phyloP scores from a whole-genome alignment of 2,113 vertebrate genomes.

The Archilochus colubris region DNA sequence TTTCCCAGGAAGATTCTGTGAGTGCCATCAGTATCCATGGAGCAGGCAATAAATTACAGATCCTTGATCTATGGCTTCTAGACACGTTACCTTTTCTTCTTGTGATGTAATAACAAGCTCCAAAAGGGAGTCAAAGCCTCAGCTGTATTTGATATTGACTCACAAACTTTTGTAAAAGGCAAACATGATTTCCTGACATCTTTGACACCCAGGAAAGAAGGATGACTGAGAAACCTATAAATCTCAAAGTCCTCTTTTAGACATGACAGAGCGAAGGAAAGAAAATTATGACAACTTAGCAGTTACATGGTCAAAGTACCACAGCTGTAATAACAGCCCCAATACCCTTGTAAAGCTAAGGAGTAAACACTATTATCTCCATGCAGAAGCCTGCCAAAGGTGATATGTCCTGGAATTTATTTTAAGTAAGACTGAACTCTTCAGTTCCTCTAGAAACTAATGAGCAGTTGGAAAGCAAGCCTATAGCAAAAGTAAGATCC shows the following conservation, averaged over 20 bases:
- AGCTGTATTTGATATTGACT: conserved; percentile 5
- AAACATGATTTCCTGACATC: not conserved
- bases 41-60: not conserved
- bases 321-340: not conserved
- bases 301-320: conserved; percentile 62
- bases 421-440: not conserved
- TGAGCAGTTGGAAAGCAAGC: not conserved
- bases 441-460: not conserved
- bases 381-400: conserved; percentile 16
- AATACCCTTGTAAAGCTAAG: conserved; percentile 20
- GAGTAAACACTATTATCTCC: conserved; percentile 46
- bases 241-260: conserved; percentile 21
- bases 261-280: not conserved
- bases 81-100: not conserved
- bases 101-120: not conserved
- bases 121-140: not conserved
- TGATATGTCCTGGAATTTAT: conserved; percentile 3
- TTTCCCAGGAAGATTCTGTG: not conserved
- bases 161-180: not conserved
- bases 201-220: not conserved
- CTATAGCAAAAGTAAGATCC: not conserved
- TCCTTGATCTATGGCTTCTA: not conserved
- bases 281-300: conserved; percentile 25
- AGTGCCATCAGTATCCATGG: not conserved
- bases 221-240: not conserved